Evolutionary conservation across 2,888 invertebrate species (phyloP).

Genomic region (Latheticus oryzae): DNA sequence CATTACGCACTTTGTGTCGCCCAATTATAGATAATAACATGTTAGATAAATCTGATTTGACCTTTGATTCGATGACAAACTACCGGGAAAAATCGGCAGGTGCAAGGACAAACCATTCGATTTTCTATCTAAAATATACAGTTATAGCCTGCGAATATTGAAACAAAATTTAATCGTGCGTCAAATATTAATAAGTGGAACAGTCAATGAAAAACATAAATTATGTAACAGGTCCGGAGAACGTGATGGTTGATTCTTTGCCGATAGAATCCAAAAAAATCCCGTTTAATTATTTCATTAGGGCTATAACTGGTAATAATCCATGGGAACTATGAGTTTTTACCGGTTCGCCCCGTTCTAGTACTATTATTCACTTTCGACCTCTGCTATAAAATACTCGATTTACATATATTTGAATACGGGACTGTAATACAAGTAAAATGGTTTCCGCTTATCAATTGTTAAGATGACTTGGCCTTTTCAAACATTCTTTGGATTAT

Average conservation of each 20-base stretch:
- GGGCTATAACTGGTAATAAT: too few species aligned
- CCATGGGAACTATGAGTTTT: constrained; percentile 7
- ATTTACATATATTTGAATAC: constrained; percentile 5
- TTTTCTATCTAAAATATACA: constrained; percentile 21
- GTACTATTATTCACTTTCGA: too few species aligned
- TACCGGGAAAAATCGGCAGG: constrained; percentile 27
- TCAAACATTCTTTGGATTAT: constrained; percentile 10
- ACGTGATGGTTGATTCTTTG: constrained; percentile 18
- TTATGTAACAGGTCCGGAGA: constrained; percentile 23
- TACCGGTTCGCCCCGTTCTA: too few species aligned
- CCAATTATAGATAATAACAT: constrained; percentile 32
- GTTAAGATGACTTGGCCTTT: constrained; percentile 1
- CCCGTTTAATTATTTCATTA: constrained; percentile 9
- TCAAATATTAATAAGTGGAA: constrained; percentile 42
- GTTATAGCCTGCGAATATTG: constrained; percentile 34
- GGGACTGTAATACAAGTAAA: too few species aligned
- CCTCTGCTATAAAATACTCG: too few species aligned
- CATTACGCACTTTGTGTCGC: constrained; percentile 33
- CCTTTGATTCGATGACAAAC: too few species aligned
- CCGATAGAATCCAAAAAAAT: constrained; percentile 14
- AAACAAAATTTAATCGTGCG: constrained; percentile 41
- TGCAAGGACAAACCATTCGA: constrained; percentile 25
- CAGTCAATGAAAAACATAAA: constrained; percentile 29
- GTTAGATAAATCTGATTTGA: constrained; percentile 25
- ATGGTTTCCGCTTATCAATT: too few species aligned